A percentile compares a stretch with the other conserved stretches of the same genome.
phyloP scores from a whole-genome alignment of 2,797 vertebrate species.

The Coranthus polyacanthus region DNA sequence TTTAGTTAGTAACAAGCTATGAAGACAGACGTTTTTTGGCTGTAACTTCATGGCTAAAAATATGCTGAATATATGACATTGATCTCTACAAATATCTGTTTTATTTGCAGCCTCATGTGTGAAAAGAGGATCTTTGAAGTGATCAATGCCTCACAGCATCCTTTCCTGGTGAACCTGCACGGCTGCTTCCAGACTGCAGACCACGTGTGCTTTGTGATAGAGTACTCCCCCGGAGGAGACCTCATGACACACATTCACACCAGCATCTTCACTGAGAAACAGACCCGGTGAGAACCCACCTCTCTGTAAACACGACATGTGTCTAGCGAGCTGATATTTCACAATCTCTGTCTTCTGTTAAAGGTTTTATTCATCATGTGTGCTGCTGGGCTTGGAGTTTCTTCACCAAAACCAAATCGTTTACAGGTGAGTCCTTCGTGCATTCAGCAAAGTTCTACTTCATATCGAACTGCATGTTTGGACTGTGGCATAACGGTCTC shows the following conservation, averaged over 20 bases:
- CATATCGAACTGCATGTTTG: neutral
- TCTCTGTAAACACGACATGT: neutral
- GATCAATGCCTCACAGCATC: conserved; percentile 88
- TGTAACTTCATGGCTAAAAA: too few relatives aligned
- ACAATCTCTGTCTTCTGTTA: neutral
- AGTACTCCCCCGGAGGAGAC: conserved; percentile 94
- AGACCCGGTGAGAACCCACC: conserved; percentile 80
- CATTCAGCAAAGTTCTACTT: neutral
- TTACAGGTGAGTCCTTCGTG: conserved; percentile 87
- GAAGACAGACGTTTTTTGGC: too few relatives aligned
- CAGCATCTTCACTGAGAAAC: conserved; percentile 89
- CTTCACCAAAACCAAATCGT: conserved; percentile 94
- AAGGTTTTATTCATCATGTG: conserved; percentile 95
- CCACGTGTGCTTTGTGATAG: conserved; percentile 95
- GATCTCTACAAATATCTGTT: too few relatives aligned
- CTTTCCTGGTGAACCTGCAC: conserved; percentile 94
- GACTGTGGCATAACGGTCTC: neutral
- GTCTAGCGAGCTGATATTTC: too few relatives aligned
- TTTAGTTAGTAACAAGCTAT: too few relatives aligned
- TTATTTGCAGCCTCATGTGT: conserved; percentile 91
- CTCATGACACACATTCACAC: conserved; percentile 96
- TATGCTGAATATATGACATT: too few relatives aligned
- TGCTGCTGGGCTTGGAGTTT: conserved; percentile 95
- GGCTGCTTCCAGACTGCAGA: conserved; percentile 95
- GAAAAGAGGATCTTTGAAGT: conserved; percentile 96